Evolutionary conservation across 2,888 invertebrate species (phyloP).

Genomic region (Agrotis ipsilon): DNA sequence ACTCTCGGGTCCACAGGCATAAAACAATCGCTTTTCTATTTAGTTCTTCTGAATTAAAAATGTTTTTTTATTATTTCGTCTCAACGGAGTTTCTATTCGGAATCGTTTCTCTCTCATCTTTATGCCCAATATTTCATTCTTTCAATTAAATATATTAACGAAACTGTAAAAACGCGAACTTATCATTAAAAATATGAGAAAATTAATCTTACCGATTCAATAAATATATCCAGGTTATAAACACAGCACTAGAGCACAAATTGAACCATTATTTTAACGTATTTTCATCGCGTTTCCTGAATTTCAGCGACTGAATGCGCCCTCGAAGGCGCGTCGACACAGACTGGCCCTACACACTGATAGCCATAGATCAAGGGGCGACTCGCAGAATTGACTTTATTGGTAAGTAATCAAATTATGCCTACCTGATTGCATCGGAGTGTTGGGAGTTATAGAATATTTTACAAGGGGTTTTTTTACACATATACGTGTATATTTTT

Average conservation of each 20-base stretch:
- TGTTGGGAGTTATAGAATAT: slow-evolving; percentile 6
- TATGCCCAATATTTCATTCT: background rate
- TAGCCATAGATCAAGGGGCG: slow-evolving; percentile 71
- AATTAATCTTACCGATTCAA: slow-evolving; percentile 45
- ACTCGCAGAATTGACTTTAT: slow-evolving; percentile 60
- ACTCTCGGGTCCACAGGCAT: background rate
- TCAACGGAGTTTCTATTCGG: background rate
- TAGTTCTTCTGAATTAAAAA: slow-evolving; percentile 24
- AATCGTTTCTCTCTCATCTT: background rate
- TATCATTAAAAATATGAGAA: background rate
- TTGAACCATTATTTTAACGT: slow-evolving; percentile 56
- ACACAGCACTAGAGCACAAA: slow-evolving; percentile 61
- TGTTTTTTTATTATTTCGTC: background rate
- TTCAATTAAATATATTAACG: background rate
- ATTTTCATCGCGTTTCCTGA: slow-evolving; percentile 62
- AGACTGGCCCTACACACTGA: slow-evolving; percentile 72
- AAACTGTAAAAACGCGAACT: background rate
- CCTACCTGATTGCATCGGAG: slow-evolving; percentile 33
- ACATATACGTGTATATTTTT: background rate
- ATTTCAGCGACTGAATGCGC: slow-evolving; percentile 69
- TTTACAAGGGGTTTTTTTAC: background rate
- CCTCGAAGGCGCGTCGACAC: slow-evolving; percentile 68
- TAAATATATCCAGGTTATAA: slow-evolving; percentile 51
- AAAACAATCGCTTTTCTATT: background rate
- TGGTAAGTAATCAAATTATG: slow-evolving; percentile 48